These are phyloP conservation scores for Lepidurus arcticus DNA, from an alignment of 1,140 invertebrate genomes.

Conservation along the genomic window DNA sequence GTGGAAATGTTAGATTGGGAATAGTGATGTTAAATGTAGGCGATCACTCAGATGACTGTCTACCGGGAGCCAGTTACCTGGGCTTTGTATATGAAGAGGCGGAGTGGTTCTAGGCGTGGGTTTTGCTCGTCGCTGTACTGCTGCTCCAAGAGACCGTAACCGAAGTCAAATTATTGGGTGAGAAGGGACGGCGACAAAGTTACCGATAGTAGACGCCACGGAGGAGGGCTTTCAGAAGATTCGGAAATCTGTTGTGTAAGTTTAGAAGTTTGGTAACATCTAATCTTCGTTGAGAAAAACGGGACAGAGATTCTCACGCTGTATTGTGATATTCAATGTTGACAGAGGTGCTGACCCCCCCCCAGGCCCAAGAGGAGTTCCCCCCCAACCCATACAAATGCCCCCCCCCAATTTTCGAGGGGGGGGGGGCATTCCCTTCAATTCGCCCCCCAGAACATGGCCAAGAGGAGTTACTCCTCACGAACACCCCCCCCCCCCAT, in stretches of 20 bases:
- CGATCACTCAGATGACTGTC: conserved; percentile 14
- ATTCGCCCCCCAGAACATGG: no score
- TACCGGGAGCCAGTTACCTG: background rate
- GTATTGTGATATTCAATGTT: background rate
- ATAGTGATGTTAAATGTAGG: background rate
- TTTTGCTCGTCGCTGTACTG: background rate
- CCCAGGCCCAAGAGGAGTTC: no score
- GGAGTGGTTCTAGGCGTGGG: background rate
- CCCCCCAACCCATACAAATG: no score
- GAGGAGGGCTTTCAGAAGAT: background rate
- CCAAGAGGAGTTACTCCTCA: no score
- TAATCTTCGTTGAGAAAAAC: background rate
- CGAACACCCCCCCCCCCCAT: no score
- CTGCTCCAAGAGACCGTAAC: background rate
- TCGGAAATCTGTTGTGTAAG: background rate
- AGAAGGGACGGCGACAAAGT: background rate
- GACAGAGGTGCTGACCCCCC: no score
- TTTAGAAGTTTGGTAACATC: conserved; percentile 7
- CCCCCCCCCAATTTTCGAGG: no score
- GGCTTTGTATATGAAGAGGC: conserved; percentile 5
- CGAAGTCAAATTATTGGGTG: conserved; percentile 14
- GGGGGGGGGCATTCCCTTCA: no score
- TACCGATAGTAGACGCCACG: background rate
- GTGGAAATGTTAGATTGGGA: background rate
- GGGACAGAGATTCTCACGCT: background rate